Evolutionary conservation across 2,797 vertebrate genomes (phyloP).

Genomic region (Mareca strepera): DNA sequence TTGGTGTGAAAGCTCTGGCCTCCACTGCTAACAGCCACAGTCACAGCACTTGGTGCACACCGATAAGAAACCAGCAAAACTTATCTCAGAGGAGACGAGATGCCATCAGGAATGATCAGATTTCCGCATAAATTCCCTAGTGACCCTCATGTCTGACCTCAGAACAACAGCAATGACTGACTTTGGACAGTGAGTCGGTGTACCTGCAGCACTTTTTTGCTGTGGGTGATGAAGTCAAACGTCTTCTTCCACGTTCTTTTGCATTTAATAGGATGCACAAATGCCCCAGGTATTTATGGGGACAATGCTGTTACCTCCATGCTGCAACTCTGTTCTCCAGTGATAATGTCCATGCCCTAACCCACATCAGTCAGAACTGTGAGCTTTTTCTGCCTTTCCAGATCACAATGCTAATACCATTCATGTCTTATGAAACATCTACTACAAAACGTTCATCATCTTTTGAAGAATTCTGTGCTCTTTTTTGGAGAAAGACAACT

Average conservation of each 20-base stretch:
- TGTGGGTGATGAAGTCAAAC: not conserved
- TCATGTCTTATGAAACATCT: not conserved
- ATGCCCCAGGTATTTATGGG: not conserved
- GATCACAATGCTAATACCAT: not conserved
- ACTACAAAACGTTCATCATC: not conserved
- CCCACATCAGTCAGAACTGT: not conserved
- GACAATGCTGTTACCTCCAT: not conserved
- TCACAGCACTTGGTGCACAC: not conserved
- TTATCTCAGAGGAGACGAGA: not conserved
- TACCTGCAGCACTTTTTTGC: not conserved
- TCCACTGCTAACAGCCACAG: not conserved
- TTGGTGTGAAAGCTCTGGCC: not conserved
- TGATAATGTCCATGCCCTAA: not conserved
- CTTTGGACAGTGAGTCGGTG: rapidly evolving
- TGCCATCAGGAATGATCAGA: not conserved
- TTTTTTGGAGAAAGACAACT: not conserved
- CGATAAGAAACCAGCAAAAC: not conserved
- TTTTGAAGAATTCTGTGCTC: not conserved
- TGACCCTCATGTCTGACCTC: not conserved
- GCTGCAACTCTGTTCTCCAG: not conserved
- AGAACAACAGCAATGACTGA: not conserved
- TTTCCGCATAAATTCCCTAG: not conserved
- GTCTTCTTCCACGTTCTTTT: not conserved
- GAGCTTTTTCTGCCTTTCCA: not conserved
- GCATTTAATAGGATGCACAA: not conserved